phyloP scores from a whole-genome alignment of 2,888 invertebrate species.

The Acanthococcus lagerstroemiae region DNA sequence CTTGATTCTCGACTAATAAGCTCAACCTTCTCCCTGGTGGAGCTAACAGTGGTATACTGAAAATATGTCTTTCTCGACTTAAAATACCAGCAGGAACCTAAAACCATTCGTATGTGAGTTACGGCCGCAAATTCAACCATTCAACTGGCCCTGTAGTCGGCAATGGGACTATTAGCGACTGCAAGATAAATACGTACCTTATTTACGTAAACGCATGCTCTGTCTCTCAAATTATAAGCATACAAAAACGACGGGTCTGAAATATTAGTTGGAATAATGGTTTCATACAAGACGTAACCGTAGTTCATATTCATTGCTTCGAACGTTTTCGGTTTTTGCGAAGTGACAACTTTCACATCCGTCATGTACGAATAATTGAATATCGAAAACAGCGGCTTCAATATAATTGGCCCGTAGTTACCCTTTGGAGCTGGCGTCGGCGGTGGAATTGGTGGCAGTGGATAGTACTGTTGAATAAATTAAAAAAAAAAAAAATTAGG shows the following conservation, averaged over 20 bases:
- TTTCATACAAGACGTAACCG: slow-evolving; percentile 57
- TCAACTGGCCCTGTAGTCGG: background rate
- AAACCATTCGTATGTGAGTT: background rate
- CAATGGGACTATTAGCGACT: background rate
- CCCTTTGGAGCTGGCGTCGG: slow-evolving; percentile 54
- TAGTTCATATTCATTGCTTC: slow-evolving; percentile 52
- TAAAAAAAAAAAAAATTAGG: background rate
- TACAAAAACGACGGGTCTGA: slow-evolving; percentile 44
- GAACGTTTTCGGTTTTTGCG: slow-evolving; percentile 49
- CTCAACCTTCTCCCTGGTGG: slow-evolving; percentile 40
- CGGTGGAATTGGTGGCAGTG: slow-evolving; percentile 45
- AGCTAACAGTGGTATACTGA: slow-evolving; percentile 17
- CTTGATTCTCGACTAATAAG: slow-evolving; percentile 63
- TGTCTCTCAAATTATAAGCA: slow-evolving; percentile 53
- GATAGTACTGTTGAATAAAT: slow-evolving; percentile 27
- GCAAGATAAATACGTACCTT: slow-evolving; percentile 34
- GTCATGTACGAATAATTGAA: slow-evolving; percentile 35
- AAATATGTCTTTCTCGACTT: slow-evolving; percentile 16
- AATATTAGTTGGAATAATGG: slow-evolving; percentile 42
- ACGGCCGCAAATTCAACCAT: background rate
- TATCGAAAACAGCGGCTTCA: slow-evolving; percentile 45
- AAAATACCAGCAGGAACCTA: slow-evolving; percentile 31
- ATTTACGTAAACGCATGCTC: slow-evolving; percentile 55
- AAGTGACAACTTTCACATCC: slow-evolving; percentile 20
- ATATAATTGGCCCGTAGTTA: slow-evolving; percentile 51